Evolutionary conservation across 37 sponge, comb jelly and placozoan genomes (phyloP).

Genomic region (Cliona cf. orientalis): DNA sequence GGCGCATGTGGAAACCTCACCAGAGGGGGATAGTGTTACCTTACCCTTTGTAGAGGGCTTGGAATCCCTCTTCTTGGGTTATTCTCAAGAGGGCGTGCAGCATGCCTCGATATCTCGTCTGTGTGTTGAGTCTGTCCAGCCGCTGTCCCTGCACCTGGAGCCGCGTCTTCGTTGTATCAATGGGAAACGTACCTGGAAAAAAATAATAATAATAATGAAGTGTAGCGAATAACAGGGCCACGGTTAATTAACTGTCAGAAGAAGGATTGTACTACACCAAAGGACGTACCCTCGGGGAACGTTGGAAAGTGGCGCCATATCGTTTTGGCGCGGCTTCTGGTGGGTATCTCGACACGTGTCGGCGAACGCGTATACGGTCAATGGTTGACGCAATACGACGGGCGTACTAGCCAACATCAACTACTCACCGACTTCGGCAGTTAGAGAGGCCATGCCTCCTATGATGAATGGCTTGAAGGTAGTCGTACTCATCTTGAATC

Average conservation of each 20-base stretch:
- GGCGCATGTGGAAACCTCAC: too few relatives aligned
- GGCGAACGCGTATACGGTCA: neutral
- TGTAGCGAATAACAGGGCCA: too few relatives aligned
- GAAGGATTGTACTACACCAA: neutral
- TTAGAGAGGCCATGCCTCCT: constrained; percentile 89
- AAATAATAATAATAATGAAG: neutral
- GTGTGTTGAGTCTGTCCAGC: constrained; percentile 27
- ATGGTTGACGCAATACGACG: neutral
- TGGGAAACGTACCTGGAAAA: constrained; percentile 86
- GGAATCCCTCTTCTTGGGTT: constrained; percentile 75
- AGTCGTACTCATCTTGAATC: constrained; percentile 53
- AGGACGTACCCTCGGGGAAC: neutral
- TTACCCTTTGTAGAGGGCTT: constrained; percentile 86
- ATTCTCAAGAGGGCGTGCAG: constrained; percentile 75
- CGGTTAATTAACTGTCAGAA: too few relatives aligned
- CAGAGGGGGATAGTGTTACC: too few relatives aligned
- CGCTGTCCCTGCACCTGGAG: constrained; percentile 86
- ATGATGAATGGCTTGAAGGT: constrained; percentile 87
- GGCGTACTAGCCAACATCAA: neutral
- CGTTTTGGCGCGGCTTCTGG: too few relatives aligned
- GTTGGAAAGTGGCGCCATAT: neutral
- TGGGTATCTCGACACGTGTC: too few relatives aligned
- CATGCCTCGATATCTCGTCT: constrained; percentile 83
- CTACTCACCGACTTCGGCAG: constrained; percentile 87
- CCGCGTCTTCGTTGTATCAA: constrained; percentile 90